Conservation (phyloP, 2,113 vertebrate genomes). For the Rynchops niger region DNA sequence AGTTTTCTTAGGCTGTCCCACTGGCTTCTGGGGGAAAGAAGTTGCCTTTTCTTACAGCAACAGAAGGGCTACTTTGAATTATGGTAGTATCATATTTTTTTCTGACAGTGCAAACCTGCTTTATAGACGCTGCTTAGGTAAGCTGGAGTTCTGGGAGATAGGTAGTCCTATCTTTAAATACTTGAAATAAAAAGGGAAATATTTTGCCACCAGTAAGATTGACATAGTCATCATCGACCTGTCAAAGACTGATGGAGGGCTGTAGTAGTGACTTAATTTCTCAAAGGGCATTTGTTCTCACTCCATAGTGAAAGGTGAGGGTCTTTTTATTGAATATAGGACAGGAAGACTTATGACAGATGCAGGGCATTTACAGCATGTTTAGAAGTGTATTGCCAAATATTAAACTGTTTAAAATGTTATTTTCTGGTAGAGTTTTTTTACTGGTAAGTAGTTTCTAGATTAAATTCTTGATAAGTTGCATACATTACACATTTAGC, state of each 20-base stretch:
- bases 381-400: not conserved
- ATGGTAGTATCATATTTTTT: not conserved
- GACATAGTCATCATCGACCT: not conserved
- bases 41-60: fast-evolving
- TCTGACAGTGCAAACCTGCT: not conserved
- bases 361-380: not conserved
- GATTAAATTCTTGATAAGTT: not conserved
- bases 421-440: not conserved
- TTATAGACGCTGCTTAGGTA: not conserved
- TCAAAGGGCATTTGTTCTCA: not conserved
- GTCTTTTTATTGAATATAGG: not conserved
- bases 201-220: not conserved
- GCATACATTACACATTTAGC: fast-evolving
- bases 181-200: not conserved
- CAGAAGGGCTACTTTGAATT: not conserved
- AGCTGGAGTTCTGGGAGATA: not conserved
- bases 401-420: not conserved
- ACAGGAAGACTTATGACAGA: not conserved
- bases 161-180: not conserved
- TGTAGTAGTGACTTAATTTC: not conserved
- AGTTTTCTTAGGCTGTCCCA: not conserved
- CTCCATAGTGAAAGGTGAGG: not conserved
- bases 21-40: not conserved
- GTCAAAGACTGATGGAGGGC: not conserved
- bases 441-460: not conserved